Evolutionary conservation across 2,797 vertebrate genomes (phyloP).

Genomic region (Phalanger gymnotis): DNA sequence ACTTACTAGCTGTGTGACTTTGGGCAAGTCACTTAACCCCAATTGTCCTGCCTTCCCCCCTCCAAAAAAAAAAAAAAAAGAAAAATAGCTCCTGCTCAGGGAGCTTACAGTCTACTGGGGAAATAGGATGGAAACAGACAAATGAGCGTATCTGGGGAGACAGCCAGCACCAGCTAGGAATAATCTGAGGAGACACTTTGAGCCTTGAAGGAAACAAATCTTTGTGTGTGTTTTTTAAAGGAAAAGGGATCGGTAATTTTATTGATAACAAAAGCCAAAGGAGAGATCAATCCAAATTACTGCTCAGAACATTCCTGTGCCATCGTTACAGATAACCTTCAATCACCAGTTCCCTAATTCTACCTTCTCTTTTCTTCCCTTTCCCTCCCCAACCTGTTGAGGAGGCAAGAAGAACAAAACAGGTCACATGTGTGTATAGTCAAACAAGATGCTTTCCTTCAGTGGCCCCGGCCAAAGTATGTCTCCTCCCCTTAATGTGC

Average conservation of each 20-base stretch:
- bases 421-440: fast-evolving
- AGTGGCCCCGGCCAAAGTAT: neutral
- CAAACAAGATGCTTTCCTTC: neutral
- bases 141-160: neutral
- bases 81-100: neutral
- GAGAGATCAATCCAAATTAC: neutral
- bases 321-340: neutral
- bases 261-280: neutral
- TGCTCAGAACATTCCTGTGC: neutral
- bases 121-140: neutral
- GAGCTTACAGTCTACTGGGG: neutral
- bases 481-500: neutral
- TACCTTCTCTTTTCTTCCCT: neutral
- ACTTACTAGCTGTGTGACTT: no score
- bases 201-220: neutral
- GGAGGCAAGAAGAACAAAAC: neutral
- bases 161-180: neutral
- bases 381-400: neutral
- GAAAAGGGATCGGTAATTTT: neutral
- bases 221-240: neutral
- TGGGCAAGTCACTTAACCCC: no score
- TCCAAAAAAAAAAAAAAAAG: no score
- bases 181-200: neutral
- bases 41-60: no score
- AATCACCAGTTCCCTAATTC: neutral